phyloP scores from a whole-genome alignment of 2,797 vertebrate genomes.

The Anguilla pacifica region DNA sequence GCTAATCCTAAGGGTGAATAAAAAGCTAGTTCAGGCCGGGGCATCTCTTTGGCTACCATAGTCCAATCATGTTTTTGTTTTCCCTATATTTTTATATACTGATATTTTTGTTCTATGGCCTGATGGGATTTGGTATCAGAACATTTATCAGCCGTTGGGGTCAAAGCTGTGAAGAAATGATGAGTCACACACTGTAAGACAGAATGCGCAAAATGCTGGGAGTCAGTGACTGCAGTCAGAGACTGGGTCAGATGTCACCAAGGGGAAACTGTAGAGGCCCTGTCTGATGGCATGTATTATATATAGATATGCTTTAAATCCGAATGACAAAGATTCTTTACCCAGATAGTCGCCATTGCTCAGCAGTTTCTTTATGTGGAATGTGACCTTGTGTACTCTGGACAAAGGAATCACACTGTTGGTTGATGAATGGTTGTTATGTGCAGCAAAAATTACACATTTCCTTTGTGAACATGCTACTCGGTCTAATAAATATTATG shows the following conservation, averaged over 20 bases:
- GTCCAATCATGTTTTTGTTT: neutral
- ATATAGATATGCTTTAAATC: neutral
- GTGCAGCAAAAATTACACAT: neutral
- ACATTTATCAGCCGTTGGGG: neutral
- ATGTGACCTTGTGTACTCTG: neutral
- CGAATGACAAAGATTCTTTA: neutral
- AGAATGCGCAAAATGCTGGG: neutral
- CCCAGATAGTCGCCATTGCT: neutral
- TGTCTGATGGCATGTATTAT: neutral
- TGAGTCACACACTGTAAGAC: neutral
- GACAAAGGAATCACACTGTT: neutral
- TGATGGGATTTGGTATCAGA: neutral
- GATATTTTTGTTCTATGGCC: neutral
- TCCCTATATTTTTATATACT: neutral
- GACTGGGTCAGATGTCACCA: neutral
- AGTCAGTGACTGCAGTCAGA: neutral
- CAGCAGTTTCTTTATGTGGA: neutral
- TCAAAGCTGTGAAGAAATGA: neutral
- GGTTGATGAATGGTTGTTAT: neutral
- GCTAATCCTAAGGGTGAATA: neutral
- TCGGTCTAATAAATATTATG: neutral
- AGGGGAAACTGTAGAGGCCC: neutral
- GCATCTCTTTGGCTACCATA: neutral
- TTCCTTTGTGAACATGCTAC: neutral
- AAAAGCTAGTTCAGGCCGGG: neutral